Evolutionary conservation across 2,797 vertebrate species (phyloP).

Genomic region (Phoxinus dragarum): DNA sequence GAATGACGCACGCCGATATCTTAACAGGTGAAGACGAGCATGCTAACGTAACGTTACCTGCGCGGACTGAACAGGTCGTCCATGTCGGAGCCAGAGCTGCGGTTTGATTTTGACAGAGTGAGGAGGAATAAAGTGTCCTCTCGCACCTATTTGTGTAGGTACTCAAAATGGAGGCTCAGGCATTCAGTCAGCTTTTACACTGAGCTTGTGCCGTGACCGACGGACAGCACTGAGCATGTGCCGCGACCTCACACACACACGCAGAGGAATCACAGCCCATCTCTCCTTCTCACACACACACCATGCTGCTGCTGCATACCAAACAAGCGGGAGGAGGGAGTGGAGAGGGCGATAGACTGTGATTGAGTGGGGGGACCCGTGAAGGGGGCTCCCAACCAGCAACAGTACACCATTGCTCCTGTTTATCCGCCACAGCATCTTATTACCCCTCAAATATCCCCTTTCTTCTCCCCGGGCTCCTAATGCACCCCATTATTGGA

Average conservation of each 20-base stretch:
- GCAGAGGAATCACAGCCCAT: slow-evolving; percentile 79
- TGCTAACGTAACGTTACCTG: slow-evolving; percentile 87
- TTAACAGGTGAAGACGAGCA: slow-evolving; percentile 71
- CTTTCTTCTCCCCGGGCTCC: slow-evolving; percentile 26
- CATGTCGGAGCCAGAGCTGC: slow-evolving; percentile 89
- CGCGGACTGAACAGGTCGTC: slow-evolving; percentile 94
- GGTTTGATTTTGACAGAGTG: slow-evolving; percentile 74
- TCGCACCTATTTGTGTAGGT: slow-evolving; percentile 82
- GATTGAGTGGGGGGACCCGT: slow-evolving; percentile 68
- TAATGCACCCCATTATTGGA: slow-evolving; percentile 52
- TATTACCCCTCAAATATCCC: slow-evolving; percentile 12
- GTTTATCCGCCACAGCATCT: slow-evolving; percentile 19
- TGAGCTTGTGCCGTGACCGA: slow-evolving; percentile 95
- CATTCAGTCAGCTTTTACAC: slow-evolving; percentile 88
- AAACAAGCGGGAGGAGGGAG: slow-evolving; percentile 75
- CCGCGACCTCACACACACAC: slow-evolving; percentile 87
- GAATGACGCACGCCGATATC: slow-evolving; percentile 61
- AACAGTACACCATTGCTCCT: slow-evolving; percentile 50
- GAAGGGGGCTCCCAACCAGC: slow-evolving; percentile 66
- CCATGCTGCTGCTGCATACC: slow-evolving; percentile 80
- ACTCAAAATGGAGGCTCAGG: slow-evolving; percentile 99
- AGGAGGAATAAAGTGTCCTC: slow-evolving; percentile 72
- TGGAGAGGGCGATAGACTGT: slow-evolving; percentile 66
- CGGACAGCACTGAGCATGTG: slow-evolving; percentile 97
- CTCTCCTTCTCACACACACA: slow-evolving; percentile 79